Base-by-base conservation (phyloP, 2,113 vertebrate genomes). In the Halcyon malimbica region DNA sequence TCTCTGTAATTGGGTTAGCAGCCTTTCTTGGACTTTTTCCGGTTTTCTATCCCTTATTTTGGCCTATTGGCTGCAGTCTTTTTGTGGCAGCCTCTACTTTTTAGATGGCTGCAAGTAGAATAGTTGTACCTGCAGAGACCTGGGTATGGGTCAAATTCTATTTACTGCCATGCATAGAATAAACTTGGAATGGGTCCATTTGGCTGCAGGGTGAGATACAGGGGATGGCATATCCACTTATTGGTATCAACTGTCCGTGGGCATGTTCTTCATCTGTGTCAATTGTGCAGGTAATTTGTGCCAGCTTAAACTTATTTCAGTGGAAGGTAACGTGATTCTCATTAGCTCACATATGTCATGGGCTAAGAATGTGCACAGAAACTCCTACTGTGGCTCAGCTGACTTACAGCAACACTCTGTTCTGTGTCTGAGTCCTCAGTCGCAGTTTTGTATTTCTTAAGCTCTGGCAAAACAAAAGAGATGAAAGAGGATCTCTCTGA, bases 371-470 rank as follows among this genome's bases (percentile, higher is more conserved):
- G 83, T 21, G 35, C 77, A 31, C 48, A 87, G 53, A 87, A 89
- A 91, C 77, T 94, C 77, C 89, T 84, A 31, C 80, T 84, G 87
- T 60, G 91, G 48, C 83, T 95, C 91, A 90, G 83, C 83, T 94
- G 93, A 91, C 86, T 81, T 73, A 64, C 9, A 91, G 39, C 73
- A 91, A 78, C 42, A 28, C 41, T 81, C 42, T 35, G 25, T 60
- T 89, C 59, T 74, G 42, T 26, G 10, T 39, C 53, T 71, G 62
- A 83, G 69, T 26, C 35, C 64, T 89, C 76, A 74, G 46, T 42
- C 60, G 2, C 33, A 31, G 71, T 71, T 83, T 75, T 81, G 39
- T 64, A 10, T 60, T 95, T 86, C 86, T 89, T 42, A 80, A 89
- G 26, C 16, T 35, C 46, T 88, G 68, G 42, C 35, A 89, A 92